These are phyloP conservation scores for Drosophila flavopinicola DNA, from an alignment of 2,888 invertebrate species.

Conservation along the genomic window DNA sequence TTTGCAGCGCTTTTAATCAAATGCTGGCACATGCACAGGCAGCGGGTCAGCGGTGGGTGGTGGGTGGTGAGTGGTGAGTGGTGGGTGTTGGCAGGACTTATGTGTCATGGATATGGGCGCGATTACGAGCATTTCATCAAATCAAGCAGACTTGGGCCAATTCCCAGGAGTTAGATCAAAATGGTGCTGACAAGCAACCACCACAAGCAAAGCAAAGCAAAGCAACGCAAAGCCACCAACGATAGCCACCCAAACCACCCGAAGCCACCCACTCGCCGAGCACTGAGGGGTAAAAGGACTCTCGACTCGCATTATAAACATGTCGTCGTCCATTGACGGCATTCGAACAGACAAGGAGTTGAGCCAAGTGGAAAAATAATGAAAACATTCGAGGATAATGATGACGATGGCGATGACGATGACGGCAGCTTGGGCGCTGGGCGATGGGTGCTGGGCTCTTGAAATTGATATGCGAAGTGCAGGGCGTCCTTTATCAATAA, in stretches of 20 bases:
- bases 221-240: constrained; percentile 22
- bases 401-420: constrained; percentile 33
- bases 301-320: constrained; percentile 56
- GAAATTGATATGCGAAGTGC: constrained; percentile 75
- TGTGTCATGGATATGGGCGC: constrained; percentile 60
- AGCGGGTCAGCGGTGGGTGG: background rate
- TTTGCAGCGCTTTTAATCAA: constrained; percentile 81
- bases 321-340: constrained; percentile 76
- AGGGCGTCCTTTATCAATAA: constrained; percentile 57
- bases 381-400: constrained; percentile 82
- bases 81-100: constrained; percentile 4
- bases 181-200: constrained; percentile 59
- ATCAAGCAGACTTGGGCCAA: constrained; percentile 57
- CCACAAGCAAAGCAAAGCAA: constrained; percentile 12
- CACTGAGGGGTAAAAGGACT: constrained; percentile 24
- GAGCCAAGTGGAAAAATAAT: constrained; percentile 84
- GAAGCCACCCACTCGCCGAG: constrained; percentile 2
- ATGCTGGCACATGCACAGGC: constrained; percentile 79
- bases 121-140: constrained; percentile 69
- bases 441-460: constrained; percentile 55
- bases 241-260: constrained; percentile 12
- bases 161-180: constrained; percentile 72
- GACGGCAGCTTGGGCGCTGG: background rate
- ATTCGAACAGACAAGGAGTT: constrained; percentile 83
- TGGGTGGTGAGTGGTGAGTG: constrained; percentile 10